Conservation (phyloP, 2,797 vertebrate genomes). For the Xenentodon cancila region DNA sequence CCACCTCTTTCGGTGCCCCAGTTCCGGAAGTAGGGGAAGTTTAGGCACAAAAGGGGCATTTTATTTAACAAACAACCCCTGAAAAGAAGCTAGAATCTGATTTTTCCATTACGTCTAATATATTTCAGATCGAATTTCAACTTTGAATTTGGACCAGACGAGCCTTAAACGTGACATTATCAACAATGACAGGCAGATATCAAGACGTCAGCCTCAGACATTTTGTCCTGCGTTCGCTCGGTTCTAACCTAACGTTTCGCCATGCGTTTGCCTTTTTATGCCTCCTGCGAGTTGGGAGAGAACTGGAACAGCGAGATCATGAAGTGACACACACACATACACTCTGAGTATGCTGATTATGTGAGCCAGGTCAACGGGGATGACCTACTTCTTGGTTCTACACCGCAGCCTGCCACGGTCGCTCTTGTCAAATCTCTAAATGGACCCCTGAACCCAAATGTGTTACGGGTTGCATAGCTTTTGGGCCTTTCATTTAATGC, state of each 20-base stretch:
- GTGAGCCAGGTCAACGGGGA: constrained; percentile 87
- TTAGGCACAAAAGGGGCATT: constrained; percentile 3
- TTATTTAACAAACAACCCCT: too few species aligned
- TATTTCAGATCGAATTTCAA: neutral
- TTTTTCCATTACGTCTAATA: too few species aligned
- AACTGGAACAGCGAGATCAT: constrained; percentile 50
- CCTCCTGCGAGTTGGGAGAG: constrained; percentile 35
- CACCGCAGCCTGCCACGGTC: constrained; percentile 86
- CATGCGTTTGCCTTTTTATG: constrained; percentile 43
- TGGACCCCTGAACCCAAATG: constrained; percentile 77
- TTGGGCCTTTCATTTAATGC: constrained; percentile 28
- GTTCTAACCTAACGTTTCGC: constrained; percentile 12
- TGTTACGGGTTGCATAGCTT: constrained; percentile 44
- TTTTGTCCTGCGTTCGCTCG: constrained; percentile 20
- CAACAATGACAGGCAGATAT: constrained; percentile 14
- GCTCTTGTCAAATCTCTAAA: constrained; percentile 83
- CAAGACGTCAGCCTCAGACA: constrained; percentile 30
- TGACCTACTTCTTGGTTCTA: constrained; percentile 92
- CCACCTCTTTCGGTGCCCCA: neutral
- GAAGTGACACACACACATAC: constrained; percentile 31
- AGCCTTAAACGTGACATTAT: neutral
- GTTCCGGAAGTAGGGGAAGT: constrained; percentile 11
- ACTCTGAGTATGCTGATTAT: constrained; percentile 80
- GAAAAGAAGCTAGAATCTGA: neutral
- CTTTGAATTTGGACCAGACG: neutral